phyloP scores from a whole-genome alignment of 1,140 invertebrate genomes.

The Chionoecetes opilio region DNA sequence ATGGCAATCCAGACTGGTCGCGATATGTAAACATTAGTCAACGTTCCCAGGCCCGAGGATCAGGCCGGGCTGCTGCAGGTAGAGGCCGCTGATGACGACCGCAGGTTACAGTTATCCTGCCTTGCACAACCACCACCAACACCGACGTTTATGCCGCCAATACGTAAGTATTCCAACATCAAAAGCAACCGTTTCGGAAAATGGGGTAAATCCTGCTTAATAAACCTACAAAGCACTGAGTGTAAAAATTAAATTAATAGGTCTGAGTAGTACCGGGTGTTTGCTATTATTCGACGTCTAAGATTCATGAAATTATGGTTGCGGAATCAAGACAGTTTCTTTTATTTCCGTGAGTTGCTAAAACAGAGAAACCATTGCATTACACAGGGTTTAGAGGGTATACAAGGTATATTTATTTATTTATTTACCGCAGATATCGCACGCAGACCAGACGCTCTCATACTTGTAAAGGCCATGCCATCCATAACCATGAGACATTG shows the following conservation, averaged over 20 bases:
- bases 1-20: conserved; percentile 4
- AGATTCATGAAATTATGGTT: background rate
- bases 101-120: background rate
- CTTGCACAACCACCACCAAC: background rate
- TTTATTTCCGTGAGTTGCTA: background rate
- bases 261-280: background rate
- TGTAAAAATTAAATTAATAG: background rate
- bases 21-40: background rate
- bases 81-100: background rate
- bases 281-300: background rate
- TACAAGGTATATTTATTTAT: too few species aligned
- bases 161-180: background rate
- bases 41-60: background rate
- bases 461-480: too few species aligned
- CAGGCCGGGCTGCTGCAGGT: background rate
- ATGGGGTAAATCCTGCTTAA: background rate
- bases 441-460: too few species aligned
- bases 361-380: too few species aligned
- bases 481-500: too few species aligned
- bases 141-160: background rate
- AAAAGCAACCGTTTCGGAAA: background rate
- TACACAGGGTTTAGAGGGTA: too few species aligned
- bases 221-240: background rate
- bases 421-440: too few species aligned
- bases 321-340: background rate